phyloP scores from a whole-genome alignment of 2,888 invertebrate species.

The Yponomeuta cagnagella region DNA sequence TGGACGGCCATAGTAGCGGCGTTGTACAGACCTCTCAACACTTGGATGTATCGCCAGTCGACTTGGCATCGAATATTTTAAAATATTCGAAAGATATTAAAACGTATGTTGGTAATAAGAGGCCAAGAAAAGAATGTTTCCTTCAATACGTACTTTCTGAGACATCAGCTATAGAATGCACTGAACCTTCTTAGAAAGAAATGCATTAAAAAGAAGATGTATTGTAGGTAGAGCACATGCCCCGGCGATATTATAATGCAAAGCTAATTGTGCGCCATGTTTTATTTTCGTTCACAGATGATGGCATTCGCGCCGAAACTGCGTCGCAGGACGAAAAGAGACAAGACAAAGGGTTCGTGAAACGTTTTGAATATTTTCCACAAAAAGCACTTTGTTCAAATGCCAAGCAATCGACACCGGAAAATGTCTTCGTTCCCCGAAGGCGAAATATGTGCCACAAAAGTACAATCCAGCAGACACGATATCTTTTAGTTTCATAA shows the following conservation, averaged over 20 bases:
- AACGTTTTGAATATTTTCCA: conserved; percentile 43
- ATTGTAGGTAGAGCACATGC: background rate
- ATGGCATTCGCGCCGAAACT: background rate
- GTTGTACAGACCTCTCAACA: too few species aligned
- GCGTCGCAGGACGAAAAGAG: conserved; percentile 6
- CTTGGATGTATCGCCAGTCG: too few species aligned
- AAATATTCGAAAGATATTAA: too few species aligned
- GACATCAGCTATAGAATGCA: background rate
- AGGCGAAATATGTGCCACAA: background rate
- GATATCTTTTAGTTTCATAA: too few species aligned
- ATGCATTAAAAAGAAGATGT: background rate
- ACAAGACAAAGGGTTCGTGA: conserved; percentile 14
- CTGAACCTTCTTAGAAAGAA: background rate
- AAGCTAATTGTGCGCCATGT: conserved; percentile 3
- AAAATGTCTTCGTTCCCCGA: conserved; percentile 26
- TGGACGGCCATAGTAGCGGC: too few species aligned
- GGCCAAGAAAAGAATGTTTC: too few species aligned
- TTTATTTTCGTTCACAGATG: conserved; percentile 5
- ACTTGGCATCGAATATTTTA: too few species aligned
- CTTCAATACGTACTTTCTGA: too few species aligned
- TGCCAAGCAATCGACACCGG: conserved; percentile 36
- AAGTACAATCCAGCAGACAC: background rate
- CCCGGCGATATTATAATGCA: background rate
- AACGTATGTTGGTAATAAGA: too few species aligned
- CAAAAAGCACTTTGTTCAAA: conserved; percentile 35